Percentiles rank a stretch among this genome's conserved stretches.
These are phyloP conservation scores for Cynopterus brachyotis DNA, from an alignment of 2,113 vertebrate genomes.

Conservation along the genomic window DNA sequence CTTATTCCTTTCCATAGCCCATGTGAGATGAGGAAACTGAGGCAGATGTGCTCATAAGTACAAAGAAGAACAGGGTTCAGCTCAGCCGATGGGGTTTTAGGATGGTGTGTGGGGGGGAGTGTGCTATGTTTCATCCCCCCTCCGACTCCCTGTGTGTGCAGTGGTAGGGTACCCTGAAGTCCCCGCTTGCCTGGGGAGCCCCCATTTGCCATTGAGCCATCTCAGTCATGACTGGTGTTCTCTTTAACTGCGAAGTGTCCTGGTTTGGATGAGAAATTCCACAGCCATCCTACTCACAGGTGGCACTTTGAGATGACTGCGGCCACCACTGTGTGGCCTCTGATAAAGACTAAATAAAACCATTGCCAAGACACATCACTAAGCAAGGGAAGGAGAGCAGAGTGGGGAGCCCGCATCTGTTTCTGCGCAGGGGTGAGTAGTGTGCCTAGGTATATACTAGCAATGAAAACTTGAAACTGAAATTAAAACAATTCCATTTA, in stretches of 20 bases:
- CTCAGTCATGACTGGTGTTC: not conserved
- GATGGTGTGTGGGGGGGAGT: fast-evolving
- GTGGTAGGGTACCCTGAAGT: not conserved
- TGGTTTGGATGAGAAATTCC: not conserved
- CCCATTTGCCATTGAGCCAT: not conserved
- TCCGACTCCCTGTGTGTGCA: fast-evolving
- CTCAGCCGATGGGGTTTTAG: not conserved
- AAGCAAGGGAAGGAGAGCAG: not conserved
- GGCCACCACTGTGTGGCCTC: not conserved
- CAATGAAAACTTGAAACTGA: too few species aligned
- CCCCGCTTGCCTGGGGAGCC: not conserved
- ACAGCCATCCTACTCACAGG: fast-evolving
- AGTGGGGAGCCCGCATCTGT: not conserved
- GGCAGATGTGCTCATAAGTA: not conserved
- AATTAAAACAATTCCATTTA: too few species aligned
- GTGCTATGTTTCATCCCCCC: too few species aligned
- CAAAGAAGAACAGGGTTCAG: not conserved
- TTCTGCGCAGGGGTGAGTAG: not conserved
- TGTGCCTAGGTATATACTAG: not conserved
- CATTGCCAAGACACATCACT: fast-evolving
- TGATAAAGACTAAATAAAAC: too few species aligned
- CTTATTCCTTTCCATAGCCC: not conserved
- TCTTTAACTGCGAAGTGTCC: not conserved
- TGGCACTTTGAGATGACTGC: not conserved
- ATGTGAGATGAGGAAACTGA: not conserved